phyloP scores from a whole-genome alignment of 37 sponge, comb jelly and placozoan species.

The Chondrosia reniformis region DNA sequence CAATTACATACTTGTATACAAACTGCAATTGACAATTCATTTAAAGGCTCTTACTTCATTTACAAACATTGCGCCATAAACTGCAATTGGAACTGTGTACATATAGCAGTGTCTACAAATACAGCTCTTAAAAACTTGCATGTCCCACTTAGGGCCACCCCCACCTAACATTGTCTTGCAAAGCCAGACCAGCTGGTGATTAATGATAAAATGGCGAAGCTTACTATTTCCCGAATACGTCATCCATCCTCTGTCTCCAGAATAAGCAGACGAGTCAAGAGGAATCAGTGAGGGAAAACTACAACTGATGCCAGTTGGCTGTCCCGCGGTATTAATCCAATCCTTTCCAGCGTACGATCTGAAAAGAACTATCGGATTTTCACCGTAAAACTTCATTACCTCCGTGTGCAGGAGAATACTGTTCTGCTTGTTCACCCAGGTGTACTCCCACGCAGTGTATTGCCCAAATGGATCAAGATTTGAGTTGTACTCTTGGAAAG shows the following conservation, averaged over 20 bases:
- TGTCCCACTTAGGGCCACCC: not conserved
- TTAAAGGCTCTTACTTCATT: too few species aligned
- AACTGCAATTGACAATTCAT: too few species aligned
- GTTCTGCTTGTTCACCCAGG: not conserved
- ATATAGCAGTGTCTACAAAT: not conserved
- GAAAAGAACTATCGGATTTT: slow-evolving; percentile 1
- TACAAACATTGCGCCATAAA: not conserved
- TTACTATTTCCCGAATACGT: slow-evolving; percentile 62
- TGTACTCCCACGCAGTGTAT: not conserved
- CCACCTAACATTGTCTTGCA: not conserved
- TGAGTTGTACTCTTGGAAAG: not conserved
- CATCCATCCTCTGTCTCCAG: slow-evolving; percentile 34
- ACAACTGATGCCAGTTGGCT: slow-evolving; percentile 6
- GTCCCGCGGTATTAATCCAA: not conserved
- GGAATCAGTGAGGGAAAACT: slow-evolving; percentile 58
- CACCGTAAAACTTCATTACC: not conserved
- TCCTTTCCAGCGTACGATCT: too few species aligned
- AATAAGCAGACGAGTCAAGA: slow-evolving; percentile 13
- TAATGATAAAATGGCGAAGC: slow-evolving; percentile 5
- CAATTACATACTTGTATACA: too few species aligned
- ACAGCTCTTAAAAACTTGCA: not conserved
- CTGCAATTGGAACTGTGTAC: not conserved
- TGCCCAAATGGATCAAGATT: not conserved
- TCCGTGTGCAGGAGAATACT: not conserved
- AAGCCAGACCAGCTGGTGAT: not conserved